phyloP scores from a whole-genome alignment of 1,140 invertebrate genomes.

The Anastatus disparis region DNA sequence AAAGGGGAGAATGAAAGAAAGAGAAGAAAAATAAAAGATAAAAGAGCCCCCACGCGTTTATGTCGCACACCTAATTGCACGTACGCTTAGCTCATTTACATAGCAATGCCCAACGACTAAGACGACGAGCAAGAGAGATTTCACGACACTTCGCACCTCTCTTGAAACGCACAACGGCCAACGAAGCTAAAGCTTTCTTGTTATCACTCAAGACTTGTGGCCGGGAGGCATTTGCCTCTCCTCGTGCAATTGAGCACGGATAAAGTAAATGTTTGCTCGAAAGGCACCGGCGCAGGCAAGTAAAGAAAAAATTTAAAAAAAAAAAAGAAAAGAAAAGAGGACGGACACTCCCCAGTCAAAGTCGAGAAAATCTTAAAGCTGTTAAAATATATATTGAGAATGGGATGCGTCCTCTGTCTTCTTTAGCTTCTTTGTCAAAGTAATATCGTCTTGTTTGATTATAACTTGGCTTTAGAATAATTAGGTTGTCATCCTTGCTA shows the following conservation, averaged over 20 bases:
- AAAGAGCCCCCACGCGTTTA: too few species aligned
- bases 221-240: background rate
- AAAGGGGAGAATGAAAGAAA: too few species aligned
- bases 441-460: too few species aligned
- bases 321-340: background rate
- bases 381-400: too few species aligned
- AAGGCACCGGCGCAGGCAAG: background rate
- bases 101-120: conserved; percentile 10
- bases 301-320: background rate
- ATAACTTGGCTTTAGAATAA: too few species aligned
- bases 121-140: conserved; percentile 12
- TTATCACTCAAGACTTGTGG: background rate
- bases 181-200: background rate
- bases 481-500: too few species aligned
- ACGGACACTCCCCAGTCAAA: background rate
- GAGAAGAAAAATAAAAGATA: too few species aligned
- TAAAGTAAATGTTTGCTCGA: conserved; percentile 26
- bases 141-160: conserved; percentile 27
- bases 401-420: too few species aligned
- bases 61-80: conserved; percentile 9
- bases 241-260: conserved; percentile 3
- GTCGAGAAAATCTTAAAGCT: background rate
- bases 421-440: too few species aligned
- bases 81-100: conserved; percentile 3
- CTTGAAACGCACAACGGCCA: too few species aligned